Conservation (phyloP, 2,888 invertebrate species). For the Scaptomyza caliginosa region DNA sequence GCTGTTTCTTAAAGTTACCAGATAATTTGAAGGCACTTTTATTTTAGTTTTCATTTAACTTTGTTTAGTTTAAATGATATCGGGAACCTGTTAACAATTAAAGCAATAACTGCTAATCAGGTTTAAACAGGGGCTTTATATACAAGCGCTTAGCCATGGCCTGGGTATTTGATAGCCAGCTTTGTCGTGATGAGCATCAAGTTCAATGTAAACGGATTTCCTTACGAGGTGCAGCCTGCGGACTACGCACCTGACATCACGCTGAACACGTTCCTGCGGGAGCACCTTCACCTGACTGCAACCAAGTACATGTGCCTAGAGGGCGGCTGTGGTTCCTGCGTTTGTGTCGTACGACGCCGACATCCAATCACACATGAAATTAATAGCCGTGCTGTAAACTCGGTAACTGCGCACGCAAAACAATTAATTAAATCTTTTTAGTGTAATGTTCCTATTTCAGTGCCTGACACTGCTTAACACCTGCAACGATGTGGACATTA, state of each 20-base stretch:
- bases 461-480: conserved; percentile 88
- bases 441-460: conserved; percentile 66
- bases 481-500: conserved; percentile 87
- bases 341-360: conserved; percentile 83
- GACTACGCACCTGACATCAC: conserved; percentile 84
- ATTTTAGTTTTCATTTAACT: background rate
- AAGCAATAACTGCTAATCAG: conserved; percentile 41
- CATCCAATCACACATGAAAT: conserved; percentile 67
- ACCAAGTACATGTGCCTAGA: conserved; percentile 89
- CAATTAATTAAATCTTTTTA: background rate
- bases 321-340: conserved; percentile 88
- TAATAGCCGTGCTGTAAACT: conserved; percentile 86
- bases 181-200: conserved; percentile 58
- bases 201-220: conserved; percentile 68
- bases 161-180: conserved; percentile 22
- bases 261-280: conserved; percentile 86
- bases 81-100: conserved; percentile 52
- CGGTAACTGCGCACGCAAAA: conserved; percentile 68
- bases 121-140: conserved; percentile 51
- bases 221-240: conserved; percentile 75
- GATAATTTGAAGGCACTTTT: background rate
- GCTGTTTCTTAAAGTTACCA: background rate
- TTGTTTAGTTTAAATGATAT: background rate
- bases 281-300: conserved; percentile 86
- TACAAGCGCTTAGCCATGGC: conserved; percentile 20